phyloP scores from a whole-genome alignment of 2,797 vertebrate species.

The Pipistrellus pygmaeus region DNA sequence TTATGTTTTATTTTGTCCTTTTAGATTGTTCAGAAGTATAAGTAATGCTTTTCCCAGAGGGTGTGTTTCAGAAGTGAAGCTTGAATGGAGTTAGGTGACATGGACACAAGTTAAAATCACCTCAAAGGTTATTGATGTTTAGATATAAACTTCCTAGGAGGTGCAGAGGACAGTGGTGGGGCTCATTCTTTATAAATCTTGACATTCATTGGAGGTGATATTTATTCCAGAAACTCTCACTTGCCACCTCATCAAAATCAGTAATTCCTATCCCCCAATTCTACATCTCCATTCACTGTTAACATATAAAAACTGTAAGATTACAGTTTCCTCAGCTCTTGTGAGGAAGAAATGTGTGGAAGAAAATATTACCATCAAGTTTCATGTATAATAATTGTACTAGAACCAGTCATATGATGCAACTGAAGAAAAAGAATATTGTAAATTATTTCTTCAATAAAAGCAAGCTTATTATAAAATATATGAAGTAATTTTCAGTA shows the following conservation, averaged over 20 bases:
- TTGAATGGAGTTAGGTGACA: neutral
- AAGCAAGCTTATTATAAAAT: constrained; percentile 53
- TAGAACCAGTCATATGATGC: constrained; percentile 13
- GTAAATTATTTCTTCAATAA: constrained; percentile 61
- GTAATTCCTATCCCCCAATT: neutral
- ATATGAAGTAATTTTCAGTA: constrained; percentile 50
- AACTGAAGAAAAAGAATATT: constrained; percentile 45
- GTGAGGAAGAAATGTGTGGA: neutral
- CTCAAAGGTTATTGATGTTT: neutral
- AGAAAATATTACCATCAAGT: neutral
- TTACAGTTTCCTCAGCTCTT: neutral
- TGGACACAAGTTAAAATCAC: neutral
- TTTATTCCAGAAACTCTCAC: neutral
- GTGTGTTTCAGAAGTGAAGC: neutral
- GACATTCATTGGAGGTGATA: neutral
- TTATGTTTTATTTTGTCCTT: neutral
- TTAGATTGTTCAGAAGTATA: neutral
- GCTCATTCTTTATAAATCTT: neutral
- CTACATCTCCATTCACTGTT: neutral
- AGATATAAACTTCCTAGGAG: neutral
- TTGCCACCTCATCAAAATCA: neutral
- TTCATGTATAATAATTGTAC: constrained; percentile 31
- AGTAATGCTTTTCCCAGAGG: neutral
- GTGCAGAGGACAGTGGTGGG: neutral
- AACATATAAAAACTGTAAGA: neutral